Percentiles rank a stretch among this genome's conserved stretches.
Conservation (phyloP, 2,888 invertebrate species). For the Tipula unca region DNA sequence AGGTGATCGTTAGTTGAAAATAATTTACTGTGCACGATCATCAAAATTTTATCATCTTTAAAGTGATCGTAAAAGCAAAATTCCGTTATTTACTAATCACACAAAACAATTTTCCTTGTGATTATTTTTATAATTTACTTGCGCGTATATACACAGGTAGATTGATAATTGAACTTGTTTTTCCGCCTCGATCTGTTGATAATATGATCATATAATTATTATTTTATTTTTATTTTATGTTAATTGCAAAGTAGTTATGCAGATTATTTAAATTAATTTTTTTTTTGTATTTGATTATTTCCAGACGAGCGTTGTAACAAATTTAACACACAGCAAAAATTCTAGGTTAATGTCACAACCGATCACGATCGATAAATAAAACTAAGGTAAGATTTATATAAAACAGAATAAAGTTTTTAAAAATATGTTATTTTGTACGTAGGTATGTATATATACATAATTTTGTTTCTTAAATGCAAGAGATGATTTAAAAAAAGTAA, state of each 20-base stretch:
- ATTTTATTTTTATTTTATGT: not conserved
- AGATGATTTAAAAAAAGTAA: too few relatives aligned
- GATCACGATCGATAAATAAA: not conserved
- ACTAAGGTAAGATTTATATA: not conserved
- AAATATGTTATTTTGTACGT: not conserved
- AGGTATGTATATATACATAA: not conserved
- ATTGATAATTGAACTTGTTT: not conserved
- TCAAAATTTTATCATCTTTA: not conserved
- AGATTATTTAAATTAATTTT: too few relatives aligned
- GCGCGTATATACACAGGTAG: not conserved
- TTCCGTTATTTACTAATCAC: not conserved
- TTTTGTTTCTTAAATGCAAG: too few relatives aligned
- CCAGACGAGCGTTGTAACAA: not conserved
- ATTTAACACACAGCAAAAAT: not conserved
- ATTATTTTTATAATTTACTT: not conserved
- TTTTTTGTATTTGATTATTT: not conserved
- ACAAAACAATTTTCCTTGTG: not conserved
- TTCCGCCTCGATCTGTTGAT: not conserved
- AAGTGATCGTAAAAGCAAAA: not conserved
- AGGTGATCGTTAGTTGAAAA: too few relatives aligned
- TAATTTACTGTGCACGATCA: not conserved
- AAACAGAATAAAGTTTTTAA: not conserved
- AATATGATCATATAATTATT: not conserved
- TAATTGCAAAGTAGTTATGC: not conserved
- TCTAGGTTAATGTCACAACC: constrained; percentile 1